Conservation (phyloP, 2,113 vertebrate genomes). For the Ivindomyrus marchei region DNA sequence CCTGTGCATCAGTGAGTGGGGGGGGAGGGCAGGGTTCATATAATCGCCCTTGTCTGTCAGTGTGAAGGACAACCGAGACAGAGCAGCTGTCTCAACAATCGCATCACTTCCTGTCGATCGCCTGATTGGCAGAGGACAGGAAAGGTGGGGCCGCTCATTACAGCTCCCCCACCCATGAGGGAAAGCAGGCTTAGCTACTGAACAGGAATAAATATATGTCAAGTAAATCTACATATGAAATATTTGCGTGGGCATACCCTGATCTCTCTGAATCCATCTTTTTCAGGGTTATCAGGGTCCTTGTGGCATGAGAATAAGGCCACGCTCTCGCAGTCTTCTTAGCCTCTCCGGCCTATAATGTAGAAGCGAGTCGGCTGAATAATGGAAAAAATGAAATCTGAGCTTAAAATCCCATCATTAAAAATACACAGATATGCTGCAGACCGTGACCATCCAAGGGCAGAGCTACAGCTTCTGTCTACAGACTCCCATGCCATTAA, state of each 20-base stretch:
- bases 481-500: background rate
- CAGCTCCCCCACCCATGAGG: background rate
- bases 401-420: background rate
- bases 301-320: background rate
- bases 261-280: background rate
- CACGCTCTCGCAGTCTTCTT: background rate
- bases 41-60: conserved; percentile 42
- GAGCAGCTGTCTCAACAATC: conserved; percentile 1
- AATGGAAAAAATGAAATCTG: background rate
- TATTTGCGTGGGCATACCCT: background rate
- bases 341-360: background rate
- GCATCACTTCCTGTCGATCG: conserved; percentile 23
- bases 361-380: background rate
- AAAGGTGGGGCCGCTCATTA: background rate
- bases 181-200: background rate
- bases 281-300: background rate
- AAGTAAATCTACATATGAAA: background rate
- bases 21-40: conserved; percentile 31
- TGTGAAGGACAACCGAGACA: conserved; percentile 40
- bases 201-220: background rate
- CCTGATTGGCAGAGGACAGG: background rate
- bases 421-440: background rate
- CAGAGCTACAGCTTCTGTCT: background rate
- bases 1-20: conserved; percentile 43
- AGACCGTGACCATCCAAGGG: background rate